Percentiles rank a stretch among this genome's conserved stretches.
These are phyloP conservation scores for Chloropsis cyanopogon DNA, from an alignment of 2,113 vertebrate species.

Conservation along the genomic window DNA sequence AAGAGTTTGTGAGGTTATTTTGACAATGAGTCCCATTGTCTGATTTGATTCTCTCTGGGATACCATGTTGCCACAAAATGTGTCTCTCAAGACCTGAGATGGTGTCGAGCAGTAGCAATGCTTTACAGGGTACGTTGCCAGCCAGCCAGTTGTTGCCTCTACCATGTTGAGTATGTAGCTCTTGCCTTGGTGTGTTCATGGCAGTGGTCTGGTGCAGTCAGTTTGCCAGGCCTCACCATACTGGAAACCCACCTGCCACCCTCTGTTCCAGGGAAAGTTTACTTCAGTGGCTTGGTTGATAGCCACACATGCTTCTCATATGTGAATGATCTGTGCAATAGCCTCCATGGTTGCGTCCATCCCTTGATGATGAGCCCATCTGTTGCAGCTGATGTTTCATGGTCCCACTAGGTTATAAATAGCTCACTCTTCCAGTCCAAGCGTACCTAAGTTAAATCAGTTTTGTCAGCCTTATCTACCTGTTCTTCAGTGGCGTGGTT, in stretches of 20 bases:
- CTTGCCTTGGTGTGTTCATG: neutral
- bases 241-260: fast-evolving
- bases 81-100: neutral
- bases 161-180: fast-evolving
- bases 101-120: neutral
- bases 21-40: neutral
- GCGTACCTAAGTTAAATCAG: neutral
- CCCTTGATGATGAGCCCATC: neutral
- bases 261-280: neutral
- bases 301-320: neutral
- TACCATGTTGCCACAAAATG: neutral
- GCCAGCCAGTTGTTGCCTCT: neutral
- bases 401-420: neutral
- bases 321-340: neutral
- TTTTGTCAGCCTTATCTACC: neutral
- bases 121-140: neutral
- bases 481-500: neutral
- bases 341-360: neutral
- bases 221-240: neutral
- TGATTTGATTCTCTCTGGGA: fast-evolving
- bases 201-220: neutral
- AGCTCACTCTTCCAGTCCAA: neutral
- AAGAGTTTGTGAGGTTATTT: too few relatives aligned
- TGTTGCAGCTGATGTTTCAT: neutral
- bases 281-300: neutral